Evolutionary conservation across 2,888 invertebrate species (phyloP), one percentile per base, ranked within the genome.

Genomic region (Pristionchus japonicus): DNA sequence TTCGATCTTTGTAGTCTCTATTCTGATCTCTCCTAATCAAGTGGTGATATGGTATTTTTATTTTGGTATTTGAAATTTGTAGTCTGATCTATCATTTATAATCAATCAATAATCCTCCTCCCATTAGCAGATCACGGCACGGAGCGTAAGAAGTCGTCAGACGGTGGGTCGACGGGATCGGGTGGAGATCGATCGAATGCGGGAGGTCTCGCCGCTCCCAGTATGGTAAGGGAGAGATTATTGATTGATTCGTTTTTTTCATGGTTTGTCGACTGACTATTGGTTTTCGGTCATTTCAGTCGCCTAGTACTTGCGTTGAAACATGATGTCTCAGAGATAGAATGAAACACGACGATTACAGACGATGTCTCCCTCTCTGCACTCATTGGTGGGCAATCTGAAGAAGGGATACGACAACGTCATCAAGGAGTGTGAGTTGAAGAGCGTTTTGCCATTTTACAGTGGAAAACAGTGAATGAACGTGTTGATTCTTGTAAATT

Each of bases 331-430:
- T n/a, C n/a, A n/a, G n/a, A n/a, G n/a, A n/a, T n/a, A n/a, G n/a
- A n/a, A n/a, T n/a, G n/a, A n/a, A n/a, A n/a, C n/a, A n/a, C n/a
- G n/a, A n/a, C n/a, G n/a, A n/a, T 86, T 86, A 3, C 83, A 90
- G 86, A 61, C 88, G 43, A 89, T 89, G 34, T 92, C 92, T 40
- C 93, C 94, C 11, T 93, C 92, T 85, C 89, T 94, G 2, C 91
- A 92, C 34, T 92, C 92, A 1, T 89, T 94, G 13, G 93, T 93
- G 20, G 89, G 90, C 61, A 93, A 93, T 61, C 90, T 93, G 74
- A 91, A 92, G 82, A 91, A 91, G 77, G 92, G 92, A 3, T 93
- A 92, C 89, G 93, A 92, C 77, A 91, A 91, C 61, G 91, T 92
- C 67, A 80, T 91, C 57, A 90, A 91, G 34, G 91, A 91, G 57